Evolutionary conservation across 1,140 invertebrate species (phyloP), one percentile per base, ranked within the genome.

Genomic region (Hermetia illucens): DNA sequence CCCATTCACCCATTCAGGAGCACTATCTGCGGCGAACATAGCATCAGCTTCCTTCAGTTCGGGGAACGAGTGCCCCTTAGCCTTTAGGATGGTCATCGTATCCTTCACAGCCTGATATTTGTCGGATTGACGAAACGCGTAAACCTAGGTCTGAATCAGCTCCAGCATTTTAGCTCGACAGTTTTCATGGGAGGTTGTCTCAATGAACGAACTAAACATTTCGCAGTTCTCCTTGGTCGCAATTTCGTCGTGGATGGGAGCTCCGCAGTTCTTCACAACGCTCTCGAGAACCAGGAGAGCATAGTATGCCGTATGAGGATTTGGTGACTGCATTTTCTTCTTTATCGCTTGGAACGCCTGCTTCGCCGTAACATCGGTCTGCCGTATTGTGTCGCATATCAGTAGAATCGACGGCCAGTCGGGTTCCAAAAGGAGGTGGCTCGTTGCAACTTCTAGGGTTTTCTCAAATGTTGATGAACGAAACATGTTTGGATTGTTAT

Each of bases 251-350:
- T 98, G 92, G 44, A 98, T 73, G 25, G 79, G 66, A 41, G 73
- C 69, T 3, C 93, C 93, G 71, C 94, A 98, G 66, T 98, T 98
- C 74, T 98, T 98, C 1, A 98, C 90, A 54, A 89, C 82, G 50
- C 92, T 94, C 63, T 98, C 94, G 21, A 98, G 61, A 24, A 94
- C 84, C 61, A 86, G 68, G 25, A 95, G 65, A 19, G 82, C 80
- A 69, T 81, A 93, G 55, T 83, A 70, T 36, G 81, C 77, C 18
- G 89, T 83, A 64, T 95, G 87, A 18, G 90, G 90, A 74, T 95
- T 96, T 36, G 72, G 65, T 41, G 81, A 74, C 34, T 66, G 71
- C 22, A 95, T 68, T 62, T 93, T 95, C 65, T 91, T 94, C 58
- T 86, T 92, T 27, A 96, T 79, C 6, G 77, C 74, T 42, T 62